These are phyloP conservation scores for Poecile montanus DNA, from an alignment of 2,797 vertebrate genomes.

Conservation along the genomic window DNA sequence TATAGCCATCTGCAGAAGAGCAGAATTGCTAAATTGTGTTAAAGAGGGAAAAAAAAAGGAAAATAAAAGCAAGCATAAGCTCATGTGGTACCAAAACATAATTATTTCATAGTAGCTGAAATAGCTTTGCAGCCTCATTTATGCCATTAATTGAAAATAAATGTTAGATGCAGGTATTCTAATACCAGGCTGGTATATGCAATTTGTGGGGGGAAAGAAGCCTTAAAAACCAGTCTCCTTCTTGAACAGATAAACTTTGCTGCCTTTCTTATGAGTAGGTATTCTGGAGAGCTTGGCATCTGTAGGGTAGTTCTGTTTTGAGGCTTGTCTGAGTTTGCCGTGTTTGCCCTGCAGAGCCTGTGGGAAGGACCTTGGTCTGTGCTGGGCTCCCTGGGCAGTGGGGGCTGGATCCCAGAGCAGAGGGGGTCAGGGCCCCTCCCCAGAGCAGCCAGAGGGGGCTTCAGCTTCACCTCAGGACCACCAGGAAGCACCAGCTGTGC, in stretches of 20 bases:
- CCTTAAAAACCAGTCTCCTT: background rate
- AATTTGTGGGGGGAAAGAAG: background rate
- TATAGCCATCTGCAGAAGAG: background rate
- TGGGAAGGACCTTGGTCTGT: background rate
- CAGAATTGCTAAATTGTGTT: background rate
- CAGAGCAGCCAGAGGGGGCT: background rate
- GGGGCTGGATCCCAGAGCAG: background rate
- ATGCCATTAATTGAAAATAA: background rate
- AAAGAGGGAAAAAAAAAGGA: background rate
- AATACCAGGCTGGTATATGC: background rate
- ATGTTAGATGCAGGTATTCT: background rate
- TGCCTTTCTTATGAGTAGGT: background rate
- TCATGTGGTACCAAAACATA: background rate
- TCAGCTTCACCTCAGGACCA: background rate
- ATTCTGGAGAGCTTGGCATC: background rate
- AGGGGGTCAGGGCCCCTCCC: background rate
- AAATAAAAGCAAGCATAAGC: background rate
- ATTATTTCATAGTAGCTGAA: background rate
- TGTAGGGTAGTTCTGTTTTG: background rate
- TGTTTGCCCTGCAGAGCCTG: background rate
- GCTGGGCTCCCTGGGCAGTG: accelerated
- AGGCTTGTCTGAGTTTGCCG: background rate
- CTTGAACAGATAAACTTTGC: background rate
- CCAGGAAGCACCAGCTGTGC: background rate
- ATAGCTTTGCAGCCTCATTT: background rate